These are phyloP conservation scores for Spilogale gracilis DNA, from an alignment of 2,113 vertebrate species.

Conservation along the genomic window DNA sequence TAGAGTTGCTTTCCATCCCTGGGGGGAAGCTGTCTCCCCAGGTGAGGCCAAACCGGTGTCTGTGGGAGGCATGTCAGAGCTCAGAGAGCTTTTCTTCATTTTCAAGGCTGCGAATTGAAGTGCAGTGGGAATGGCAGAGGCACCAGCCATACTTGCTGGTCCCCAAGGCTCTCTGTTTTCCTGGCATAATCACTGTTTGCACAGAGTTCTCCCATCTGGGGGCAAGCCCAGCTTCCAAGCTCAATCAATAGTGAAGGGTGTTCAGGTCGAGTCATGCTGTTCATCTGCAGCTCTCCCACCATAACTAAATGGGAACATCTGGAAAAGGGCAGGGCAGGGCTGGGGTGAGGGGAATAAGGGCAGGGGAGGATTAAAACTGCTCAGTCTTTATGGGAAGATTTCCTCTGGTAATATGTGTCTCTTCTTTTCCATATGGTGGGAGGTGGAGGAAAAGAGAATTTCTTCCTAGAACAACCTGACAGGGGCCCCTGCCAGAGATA, in stretches of 20 bases:
- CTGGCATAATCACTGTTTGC: constrained; percentile 85
- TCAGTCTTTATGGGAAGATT: constrained; percentile 87
- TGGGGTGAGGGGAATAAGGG: background rate
- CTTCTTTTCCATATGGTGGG: constrained; percentile 79
- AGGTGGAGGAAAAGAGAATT: constrained; percentile 38
- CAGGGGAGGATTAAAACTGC: constrained; percentile 84
- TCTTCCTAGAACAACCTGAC: constrained; percentile 42
- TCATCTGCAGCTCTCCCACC: constrained; percentile 86
- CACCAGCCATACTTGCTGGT: constrained; percentile 12
- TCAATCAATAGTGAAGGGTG: constrained; percentile 82
- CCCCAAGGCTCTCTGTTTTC: constrained; percentile 82
- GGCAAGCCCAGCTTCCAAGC: constrained; percentile 87
- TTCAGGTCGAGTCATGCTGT: constrained; percentile 86
- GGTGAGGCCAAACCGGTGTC: constrained; percentile 71
- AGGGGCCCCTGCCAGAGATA: background rate
- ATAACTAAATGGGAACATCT: constrained; percentile 91
- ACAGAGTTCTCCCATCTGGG: constrained; percentile 84
- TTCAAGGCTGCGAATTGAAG: constrained; percentile 76
- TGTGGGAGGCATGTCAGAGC: constrained; percentile 50
- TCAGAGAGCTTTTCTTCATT: constrained; percentile 40
- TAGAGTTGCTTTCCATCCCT: constrained; percentile 62
- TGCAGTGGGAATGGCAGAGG: constrained; percentile 49
- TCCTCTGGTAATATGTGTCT: constrained; percentile 79
- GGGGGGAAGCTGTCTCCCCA: constrained; percentile 61
- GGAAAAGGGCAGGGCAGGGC: constrained; percentile 85